Evolutionary conservation across 2,888 invertebrate species (phyloP), one percentile per base, ranked within the genome.

Genomic region (Calliscelio sp.): DNA sequence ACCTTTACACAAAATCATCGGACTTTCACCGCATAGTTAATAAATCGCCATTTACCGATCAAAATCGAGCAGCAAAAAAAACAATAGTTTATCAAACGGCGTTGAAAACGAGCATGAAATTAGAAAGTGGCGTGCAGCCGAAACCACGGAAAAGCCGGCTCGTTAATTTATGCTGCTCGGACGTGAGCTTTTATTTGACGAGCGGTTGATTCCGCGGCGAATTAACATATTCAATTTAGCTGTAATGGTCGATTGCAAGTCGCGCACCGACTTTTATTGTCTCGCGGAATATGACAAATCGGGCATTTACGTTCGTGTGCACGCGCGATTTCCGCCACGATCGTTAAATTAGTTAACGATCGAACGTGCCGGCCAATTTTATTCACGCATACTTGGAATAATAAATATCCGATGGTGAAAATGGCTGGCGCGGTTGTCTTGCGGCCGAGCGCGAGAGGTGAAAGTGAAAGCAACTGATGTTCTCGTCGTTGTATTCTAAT

Each of bases 321-420:
- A 38, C 20, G 28, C 28, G 8, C 28, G 1, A 8, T 49, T 38
- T 59, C 35, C 53, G 49, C 38, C 6, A n/a, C 20, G 57, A 46
- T 78, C 78, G 70, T 78, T 63, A 61, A 79, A 55, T 70, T 70
- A 51, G 55, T 71, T 70, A 79, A 78, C 70, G 78, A 70, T 68
- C 78, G 71, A n/a, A n/a, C 71, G 49, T 14, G 57, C 22, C 59
- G 57, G 61, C 55, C 38, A 65, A 65, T 80, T 80, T 73, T 44
- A 73, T 73, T 41, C 20, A 24, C 32, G 35, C 61, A 44, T 68
- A 80, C 59, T 63, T 46, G 75, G 16, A 55, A 75, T 66, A 63
- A 75, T 81, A 81, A 81, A 81, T 81, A 81, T 71, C 25, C 18
- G 71, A 75, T 38, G 80, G 84, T 61, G 73, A 86, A 87, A 86